phyloP scores from a whole-genome alignment of 2,797 vertebrate species.

The Parauchenoglanis ngamensis region DNA sequence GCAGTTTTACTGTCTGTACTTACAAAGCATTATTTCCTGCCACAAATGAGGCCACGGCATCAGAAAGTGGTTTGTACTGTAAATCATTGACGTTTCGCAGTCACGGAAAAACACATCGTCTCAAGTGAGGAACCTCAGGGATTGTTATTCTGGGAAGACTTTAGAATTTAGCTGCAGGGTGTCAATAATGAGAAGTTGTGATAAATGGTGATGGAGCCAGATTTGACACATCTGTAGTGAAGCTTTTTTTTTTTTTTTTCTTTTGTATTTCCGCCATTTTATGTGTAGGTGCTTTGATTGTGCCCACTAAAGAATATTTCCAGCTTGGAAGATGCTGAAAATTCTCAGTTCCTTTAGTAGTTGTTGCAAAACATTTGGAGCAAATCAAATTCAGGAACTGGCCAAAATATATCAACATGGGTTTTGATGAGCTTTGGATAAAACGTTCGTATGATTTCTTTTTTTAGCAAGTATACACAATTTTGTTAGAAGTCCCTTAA shows the following conservation, averaged over 20 bases:
- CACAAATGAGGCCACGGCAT: conserved; percentile 56
- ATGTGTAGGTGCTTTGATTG: neutral
- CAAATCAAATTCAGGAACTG: neutral
- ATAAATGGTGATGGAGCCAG: neutral
- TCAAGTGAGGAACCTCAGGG: conserved; percentile 46
- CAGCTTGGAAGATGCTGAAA: neutral
- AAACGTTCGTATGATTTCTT: neutral
- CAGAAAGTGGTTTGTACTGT: conserved; percentile 54
- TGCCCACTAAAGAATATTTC: neutral
- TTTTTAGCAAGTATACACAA: neutral
- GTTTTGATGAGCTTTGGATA: neutral
- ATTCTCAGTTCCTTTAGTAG: neutral
- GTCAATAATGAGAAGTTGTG: conserved; percentile 34
- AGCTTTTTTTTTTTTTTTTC: neutral
- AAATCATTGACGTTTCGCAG: neutral
- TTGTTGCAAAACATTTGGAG: neutral
- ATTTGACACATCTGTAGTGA: conserved; percentile 10
- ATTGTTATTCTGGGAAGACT: conserved; percentile 44
- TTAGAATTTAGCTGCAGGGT: conserved; percentile 25
- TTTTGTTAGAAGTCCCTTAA: neutral
- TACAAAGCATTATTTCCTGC: conserved; percentile 47
- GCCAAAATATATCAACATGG: neutral
- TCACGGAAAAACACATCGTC: conserved; percentile 32
- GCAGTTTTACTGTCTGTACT: neutral
- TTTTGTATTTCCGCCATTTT: neutral